These are phyloP conservation scores for Teleiodes luculella DNA, from an alignment of 2,888 invertebrate genomes.

Conservation along the genomic window DNA sequence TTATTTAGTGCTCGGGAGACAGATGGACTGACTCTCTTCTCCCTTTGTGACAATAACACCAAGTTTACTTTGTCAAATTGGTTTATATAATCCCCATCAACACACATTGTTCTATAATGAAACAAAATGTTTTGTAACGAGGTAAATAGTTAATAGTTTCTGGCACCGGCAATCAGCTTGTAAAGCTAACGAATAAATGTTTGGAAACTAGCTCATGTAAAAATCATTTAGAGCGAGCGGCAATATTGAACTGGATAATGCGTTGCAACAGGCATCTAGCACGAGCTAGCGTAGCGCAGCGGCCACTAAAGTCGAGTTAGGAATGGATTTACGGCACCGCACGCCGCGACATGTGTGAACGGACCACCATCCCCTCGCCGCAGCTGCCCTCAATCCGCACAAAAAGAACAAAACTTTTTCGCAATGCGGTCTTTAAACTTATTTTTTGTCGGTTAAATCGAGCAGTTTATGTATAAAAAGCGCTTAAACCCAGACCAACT, in stretches of 20 bases:
- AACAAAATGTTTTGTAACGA: no score
- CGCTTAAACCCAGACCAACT: slow-evolving; percentile 6
- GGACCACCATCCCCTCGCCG: slow-evolving; percentile 37
- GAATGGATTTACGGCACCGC: slow-evolving; percentile 63
- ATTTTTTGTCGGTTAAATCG: slow-evolving; percentile 49
- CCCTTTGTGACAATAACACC: slow-evolving; percentile 28
- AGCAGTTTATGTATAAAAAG: slow-evolving; percentile 35
- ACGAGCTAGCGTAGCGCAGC: slow-evolving; percentile 29
- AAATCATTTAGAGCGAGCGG: slow-evolving; percentile 15
- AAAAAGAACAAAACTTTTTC: slow-evolving; percentile 67
- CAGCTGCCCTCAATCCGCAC: slow-evolving; percentile 36
- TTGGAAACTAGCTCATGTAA: slow-evolving; percentile 12
- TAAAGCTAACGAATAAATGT: slow-evolving; percentile 5
- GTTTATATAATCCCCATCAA: no score
- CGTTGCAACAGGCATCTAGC: slow-evolving; percentile 48
- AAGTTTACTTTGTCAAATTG: neutral
- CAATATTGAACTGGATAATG: slow-evolving; percentile 43
- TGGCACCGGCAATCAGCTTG: neutral
- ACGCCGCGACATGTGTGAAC: slow-evolving; percentile 62
- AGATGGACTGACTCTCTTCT: slow-evolving; percentile 62
- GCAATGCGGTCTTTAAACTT: slow-evolving; percentile 69
- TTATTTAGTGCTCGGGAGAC: slow-evolving; percentile 67
- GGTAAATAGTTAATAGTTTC: neutral
- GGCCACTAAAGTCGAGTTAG: slow-evolving; percentile 63
- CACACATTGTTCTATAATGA: no score